These are phyloP conservation scores for Epinephelus cyanopodus DNA, from an alignment of 2,113 vertebrate species.

Conservation along the genomic window DNA sequence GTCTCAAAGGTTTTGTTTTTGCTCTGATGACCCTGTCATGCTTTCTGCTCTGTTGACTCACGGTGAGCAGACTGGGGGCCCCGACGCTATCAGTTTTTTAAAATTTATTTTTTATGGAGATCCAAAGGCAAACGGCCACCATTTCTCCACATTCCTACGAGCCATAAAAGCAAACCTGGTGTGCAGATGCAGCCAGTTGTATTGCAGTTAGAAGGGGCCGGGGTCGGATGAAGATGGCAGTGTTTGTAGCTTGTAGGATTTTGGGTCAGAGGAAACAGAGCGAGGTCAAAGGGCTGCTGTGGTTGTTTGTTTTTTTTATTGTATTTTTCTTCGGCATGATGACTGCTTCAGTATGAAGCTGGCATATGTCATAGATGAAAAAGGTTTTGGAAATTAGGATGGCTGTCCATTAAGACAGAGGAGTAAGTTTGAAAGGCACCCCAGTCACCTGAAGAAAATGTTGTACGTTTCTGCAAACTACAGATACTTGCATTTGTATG, in stretches of 20 bases:
- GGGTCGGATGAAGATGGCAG: neutral
- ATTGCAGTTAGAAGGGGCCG: slow-evolving; percentile 36
- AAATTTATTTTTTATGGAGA: slow-evolving; percentile 69
- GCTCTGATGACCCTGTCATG: slow-evolving; percentile 43
- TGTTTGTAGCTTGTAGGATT: neutral
- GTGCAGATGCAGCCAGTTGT: slow-evolving; percentile 35
- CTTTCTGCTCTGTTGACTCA: slow-evolving; percentile 64
- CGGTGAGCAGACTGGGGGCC: slow-evolving; percentile 21
- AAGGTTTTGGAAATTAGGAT: neutral
- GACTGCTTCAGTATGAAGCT: neutral
- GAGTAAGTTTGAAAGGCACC: no score
- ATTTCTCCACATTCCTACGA: slow-evolving; percentile 65
- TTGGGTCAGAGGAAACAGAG: neutral
- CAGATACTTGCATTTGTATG: no score
- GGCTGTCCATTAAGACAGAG: neutral
- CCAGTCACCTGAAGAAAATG: no score
- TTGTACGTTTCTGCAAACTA: no score
- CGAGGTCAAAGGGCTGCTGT: no score
- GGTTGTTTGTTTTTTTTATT: neutral
- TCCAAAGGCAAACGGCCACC: slow-evolving; percentile 50
- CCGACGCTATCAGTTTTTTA: slow-evolving; percentile 11
- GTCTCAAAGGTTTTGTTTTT: slow-evolving; percentile 80
- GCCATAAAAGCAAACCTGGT: slow-evolving; percentile 62
- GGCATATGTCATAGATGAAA: neutral
- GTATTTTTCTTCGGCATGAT: neutral